phyloP scores from a whole-genome alignment of 2,888 invertebrate species.

The Heliothis peltigera region DNA sequence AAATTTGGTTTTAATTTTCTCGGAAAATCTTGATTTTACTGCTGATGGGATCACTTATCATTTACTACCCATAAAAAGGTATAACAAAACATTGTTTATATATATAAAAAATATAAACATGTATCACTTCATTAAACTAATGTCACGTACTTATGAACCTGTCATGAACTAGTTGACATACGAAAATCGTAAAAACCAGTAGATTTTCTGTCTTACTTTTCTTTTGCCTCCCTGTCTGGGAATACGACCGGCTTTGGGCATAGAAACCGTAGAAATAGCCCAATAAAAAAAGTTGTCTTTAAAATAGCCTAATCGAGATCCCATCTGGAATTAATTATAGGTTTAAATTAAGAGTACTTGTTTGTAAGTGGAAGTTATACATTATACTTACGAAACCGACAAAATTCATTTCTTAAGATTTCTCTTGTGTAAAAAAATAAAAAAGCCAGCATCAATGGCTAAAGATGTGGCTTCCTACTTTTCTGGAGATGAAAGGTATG shows the following conservation, averaged over 20 bases:
- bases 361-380: neutral
- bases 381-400: slow-evolving; percentile 2
- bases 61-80: no score
- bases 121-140: neutral
- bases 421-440: slow-evolving; percentile 29
- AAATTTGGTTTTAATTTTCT: no score
- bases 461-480: slow-evolving; percentile 63
- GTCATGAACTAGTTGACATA: neutral
- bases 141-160: no score
- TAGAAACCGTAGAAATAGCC: neutral
- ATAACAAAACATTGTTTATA: no score
- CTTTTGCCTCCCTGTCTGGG: neutral
- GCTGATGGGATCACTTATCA: no score
- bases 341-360: neutral
- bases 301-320: neutral
- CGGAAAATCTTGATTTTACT: no score
- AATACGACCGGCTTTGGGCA: neutral
- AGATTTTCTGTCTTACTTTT: neutral
- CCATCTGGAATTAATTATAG: neutral
- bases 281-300: no score
- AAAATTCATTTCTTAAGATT: slow-evolving; percentile 53
- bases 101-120: neutral
- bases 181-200: neutral
- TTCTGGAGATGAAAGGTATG: slow-evolving; percentile 66
- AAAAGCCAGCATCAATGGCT: slow-evolving; percentile 63